These are phyloP conservation scores for Brachynemurus nebulosus DNA, from an alignment of 2,888 invertebrate species.

Conservation along the genomic window DNA sequence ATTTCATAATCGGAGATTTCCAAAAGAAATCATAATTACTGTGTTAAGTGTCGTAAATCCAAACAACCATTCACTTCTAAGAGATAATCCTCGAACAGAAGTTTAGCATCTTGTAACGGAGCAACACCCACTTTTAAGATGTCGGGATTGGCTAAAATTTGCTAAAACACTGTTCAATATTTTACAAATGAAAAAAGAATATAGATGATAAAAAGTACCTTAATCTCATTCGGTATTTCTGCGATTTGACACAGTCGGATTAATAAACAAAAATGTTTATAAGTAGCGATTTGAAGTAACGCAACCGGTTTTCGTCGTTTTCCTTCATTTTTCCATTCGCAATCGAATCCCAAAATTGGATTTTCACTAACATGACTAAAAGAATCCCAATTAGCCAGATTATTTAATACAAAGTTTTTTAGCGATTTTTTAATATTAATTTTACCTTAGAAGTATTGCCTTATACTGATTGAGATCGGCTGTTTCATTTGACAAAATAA, in stretches of 20 bases:
- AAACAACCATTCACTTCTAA: slow-evolving; percentile 43
- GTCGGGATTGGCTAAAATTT: slow-evolving; percentile 27
- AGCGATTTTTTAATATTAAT: background rate
- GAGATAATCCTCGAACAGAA: slow-evolving; percentile 48
- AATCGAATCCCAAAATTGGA: slow-evolving; percentile 59
- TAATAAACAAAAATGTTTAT: slow-evolving; percentile 53
- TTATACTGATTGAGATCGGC: background rate
- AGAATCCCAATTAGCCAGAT: slow-evolving; percentile 1
- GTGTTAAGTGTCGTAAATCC: slow-evolving; percentile 53
- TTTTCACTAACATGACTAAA: slow-evolving; percentile 25
- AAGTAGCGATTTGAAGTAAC: slow-evolving; percentile 56
- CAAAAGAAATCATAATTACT: slow-evolving; percentile 11
- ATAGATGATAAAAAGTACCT: slow-evolving; percentile 30
- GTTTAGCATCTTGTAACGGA: slow-evolving; percentile 51
- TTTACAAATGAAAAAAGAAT: background rate
- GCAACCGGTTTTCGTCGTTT: slow-evolving; percentile 47
- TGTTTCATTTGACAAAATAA: background rate
- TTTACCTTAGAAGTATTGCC: background rate
- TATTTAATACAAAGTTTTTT: background rate
- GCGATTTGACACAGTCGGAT: slow-evolving; percentile 49
- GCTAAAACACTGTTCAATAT: background rate
- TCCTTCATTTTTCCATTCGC: slow-evolving; percentile 62
- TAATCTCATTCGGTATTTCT: slow-evolving; percentile 43
- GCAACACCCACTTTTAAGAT: slow-evolving; percentile 69
- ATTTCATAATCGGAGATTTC: no score